Conservation (phyloP, 2,113 vertebrate species). For the Pelmatolapia mariae region DNA sequence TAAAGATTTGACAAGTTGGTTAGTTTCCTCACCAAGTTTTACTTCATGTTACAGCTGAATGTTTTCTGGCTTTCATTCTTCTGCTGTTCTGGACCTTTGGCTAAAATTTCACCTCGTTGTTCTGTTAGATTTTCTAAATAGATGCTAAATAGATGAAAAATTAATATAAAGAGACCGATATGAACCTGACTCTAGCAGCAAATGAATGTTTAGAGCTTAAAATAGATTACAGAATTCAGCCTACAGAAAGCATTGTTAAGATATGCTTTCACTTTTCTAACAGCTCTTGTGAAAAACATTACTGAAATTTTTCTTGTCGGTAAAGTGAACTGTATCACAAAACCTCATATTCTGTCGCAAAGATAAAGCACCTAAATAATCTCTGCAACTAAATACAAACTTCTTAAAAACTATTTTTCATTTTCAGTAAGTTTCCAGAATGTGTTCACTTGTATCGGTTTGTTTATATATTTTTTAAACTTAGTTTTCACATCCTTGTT, state of each 20-base stretch:
- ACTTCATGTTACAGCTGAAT: no score
- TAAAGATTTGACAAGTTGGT: background rate
- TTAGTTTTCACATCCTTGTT: background rate
- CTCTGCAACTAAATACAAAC: background rate
- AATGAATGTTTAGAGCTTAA: background rate
- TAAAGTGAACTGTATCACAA: background rate
- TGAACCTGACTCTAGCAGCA: background rate
- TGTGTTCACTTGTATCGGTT: background rate
- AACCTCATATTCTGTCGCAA: background rate
- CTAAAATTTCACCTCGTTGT: no score
- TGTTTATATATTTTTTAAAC: background rate
- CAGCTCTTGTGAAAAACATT: background rate
- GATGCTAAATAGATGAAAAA: background rate
- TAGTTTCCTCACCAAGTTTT: background rate
- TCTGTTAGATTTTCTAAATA: background rate
- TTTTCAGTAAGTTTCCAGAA: background rate
- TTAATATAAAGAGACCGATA: background rate
- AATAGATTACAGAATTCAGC: background rate
- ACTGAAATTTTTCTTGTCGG: fast-evolving
- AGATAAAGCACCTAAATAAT: background rate
- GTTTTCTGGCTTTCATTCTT: no score
- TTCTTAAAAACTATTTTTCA: background rate
- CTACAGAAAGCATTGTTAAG: background rate
- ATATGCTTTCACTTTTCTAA: background rate
- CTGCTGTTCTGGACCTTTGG: no score